Conservation (phyloP, 2,888 invertebrate genomes). For the Molanna angustata region DNA sequence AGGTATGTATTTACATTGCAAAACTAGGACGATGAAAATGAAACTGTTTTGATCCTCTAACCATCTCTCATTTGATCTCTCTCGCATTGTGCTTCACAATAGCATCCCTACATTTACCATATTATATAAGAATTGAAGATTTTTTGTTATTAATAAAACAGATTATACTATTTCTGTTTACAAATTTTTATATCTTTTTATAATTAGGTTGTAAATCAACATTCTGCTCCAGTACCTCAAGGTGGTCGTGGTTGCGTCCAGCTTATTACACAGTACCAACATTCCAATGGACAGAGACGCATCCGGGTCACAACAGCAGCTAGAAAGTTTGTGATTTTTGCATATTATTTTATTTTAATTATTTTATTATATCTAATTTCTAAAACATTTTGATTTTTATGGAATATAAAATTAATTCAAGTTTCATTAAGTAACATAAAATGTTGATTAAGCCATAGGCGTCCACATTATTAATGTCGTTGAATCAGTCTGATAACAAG, state of each 20-base stretch:
- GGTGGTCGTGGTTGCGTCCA: conserved; percentile 97
- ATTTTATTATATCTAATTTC: neutral
- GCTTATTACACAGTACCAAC: conserved; percentile 98
- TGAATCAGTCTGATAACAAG: no score
- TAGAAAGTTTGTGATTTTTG: conserved; percentile 61
- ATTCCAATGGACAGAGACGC: conserved; percentile 91
- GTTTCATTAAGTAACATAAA: no score
- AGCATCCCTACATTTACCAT: neutral
- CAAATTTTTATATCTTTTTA: no score
- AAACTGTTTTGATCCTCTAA: no score
- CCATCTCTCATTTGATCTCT: no score
- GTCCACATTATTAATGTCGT: no score
- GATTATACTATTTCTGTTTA: neutral
- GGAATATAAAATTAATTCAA: no score
- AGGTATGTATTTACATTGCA: no score
- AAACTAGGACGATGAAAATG: no score
- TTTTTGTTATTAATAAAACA: neutral
- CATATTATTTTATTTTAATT: neutral
- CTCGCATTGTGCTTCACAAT: no score
- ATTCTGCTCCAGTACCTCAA: conserved; percentile 91
- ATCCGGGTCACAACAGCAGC: conserved; percentile 96
- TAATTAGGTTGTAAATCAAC: conserved; percentile 79
- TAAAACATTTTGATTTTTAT: no score
- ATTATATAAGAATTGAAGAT: neutral
- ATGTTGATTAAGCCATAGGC: no score